Evolutionary conservation across 2,888 invertebrate species (phyloP).

Genomic region (Tachystola acroxantha): DNA sequence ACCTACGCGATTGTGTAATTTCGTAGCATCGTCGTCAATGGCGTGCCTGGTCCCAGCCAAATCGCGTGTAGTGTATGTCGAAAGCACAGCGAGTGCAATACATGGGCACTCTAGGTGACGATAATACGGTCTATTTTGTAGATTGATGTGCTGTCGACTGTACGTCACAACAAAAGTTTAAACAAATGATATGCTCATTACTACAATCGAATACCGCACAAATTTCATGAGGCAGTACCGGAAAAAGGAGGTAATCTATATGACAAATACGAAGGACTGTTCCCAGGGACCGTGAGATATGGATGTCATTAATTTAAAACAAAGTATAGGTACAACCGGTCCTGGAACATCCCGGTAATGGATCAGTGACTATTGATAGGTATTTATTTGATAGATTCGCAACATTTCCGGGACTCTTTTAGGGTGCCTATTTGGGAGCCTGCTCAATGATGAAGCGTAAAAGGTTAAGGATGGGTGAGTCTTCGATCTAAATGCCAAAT

Average conservation of each 20-base stretch:
- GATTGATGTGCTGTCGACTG: too few relatives aligned
- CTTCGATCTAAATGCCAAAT: too few relatives aligned
- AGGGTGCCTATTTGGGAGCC: too few relatives aligned
- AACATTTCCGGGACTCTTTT: constrained; percentile 24
- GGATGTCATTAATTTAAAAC: constrained; percentile 57
- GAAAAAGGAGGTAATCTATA: constrained; percentile 63
- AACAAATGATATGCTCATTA: constrained; percentile 6
- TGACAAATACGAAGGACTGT: constrained; percentile 61
- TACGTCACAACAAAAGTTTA: background rate
- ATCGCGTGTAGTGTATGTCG: too few relatives aligned
- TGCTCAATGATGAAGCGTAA: too few relatives aligned
- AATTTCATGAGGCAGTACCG: constrained; percentile 42
- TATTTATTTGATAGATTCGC: constrained; percentile 39
- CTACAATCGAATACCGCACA: constrained; percentile 13
- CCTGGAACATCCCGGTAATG: constrained; percentile 38
- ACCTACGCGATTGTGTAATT: too few relatives aligned
- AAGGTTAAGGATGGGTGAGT: too few relatives aligned
- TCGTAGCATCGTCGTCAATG: too few relatives aligned
- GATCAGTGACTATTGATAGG: constrained; percentile 45
- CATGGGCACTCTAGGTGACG: too few relatives aligned
- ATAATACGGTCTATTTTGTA: too few relatives aligned
- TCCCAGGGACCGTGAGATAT: constrained; percentile 53
- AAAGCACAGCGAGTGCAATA: too few relatives aligned
- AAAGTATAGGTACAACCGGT: constrained; percentile 40
- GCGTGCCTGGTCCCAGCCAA: too few relatives aligned